Conservation (phyloP, 1,140 invertebrate species). For the Bombus difficillimus region DNA sequence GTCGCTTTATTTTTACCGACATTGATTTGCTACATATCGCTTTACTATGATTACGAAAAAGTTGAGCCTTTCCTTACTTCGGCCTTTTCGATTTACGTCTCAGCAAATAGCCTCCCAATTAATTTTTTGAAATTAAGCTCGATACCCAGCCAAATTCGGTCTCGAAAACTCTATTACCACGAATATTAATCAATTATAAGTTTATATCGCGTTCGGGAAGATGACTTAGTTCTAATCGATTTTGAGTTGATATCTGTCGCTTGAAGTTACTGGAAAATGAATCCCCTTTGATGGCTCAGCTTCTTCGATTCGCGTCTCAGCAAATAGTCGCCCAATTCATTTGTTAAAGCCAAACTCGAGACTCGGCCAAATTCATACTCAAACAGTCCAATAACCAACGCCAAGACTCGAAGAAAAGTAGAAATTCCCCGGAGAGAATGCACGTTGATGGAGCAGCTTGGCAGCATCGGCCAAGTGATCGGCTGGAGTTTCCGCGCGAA, state of each 20-base stretch:
- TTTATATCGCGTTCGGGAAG: too few relatives aligned
- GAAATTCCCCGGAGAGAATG: background rate
- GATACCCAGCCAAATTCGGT: background rate
- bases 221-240: too few relatives aligned
- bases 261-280: too few relatives aligned
- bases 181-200: too few relatives aligned
- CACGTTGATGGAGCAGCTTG: background rate
- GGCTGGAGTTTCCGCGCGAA: slow-evolving; percentile 1
- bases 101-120: too few relatives aligned
- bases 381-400: background rate
- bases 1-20: background rate
- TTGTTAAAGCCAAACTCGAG: background rate
- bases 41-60: too few relatives aligned
- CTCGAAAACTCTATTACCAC: too few relatives aligned
- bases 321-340: rapidly evolving
- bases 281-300: too few relatives aligned
- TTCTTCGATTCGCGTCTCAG: background rate
- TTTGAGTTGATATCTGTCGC: too few relatives aligned
- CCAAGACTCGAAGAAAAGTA: background rate
- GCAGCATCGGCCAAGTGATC: background rate
- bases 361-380: background rate
- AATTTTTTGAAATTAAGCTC: background rate
- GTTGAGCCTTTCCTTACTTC: too few relatives aligned
- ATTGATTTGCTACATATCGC: too few relatives aligned
- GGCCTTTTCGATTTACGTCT: background rate